Conservation (phyloP, 2,797 vertebrate genomes). For the Sebastes oblongus region DNA sequence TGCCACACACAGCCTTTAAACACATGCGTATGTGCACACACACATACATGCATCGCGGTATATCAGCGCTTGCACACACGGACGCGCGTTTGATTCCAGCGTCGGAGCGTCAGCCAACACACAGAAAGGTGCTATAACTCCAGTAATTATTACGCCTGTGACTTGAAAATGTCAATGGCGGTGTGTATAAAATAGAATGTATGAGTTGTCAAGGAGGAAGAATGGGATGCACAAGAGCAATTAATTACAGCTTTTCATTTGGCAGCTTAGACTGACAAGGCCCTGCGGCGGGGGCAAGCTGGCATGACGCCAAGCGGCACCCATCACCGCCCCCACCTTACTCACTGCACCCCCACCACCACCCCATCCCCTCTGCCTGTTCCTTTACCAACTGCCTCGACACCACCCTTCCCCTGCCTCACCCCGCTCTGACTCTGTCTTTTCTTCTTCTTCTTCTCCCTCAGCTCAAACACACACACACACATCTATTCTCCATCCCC, state of each 20-base stretch:
- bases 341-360: constrained; percentile 2
- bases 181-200: constrained; percentile 89
- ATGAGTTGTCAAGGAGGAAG: constrained; percentile 83
- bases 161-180: constrained; percentile 91
- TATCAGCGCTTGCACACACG: constrained; percentile 43
- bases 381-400: constrained; percentile 61
- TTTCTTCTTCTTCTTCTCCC: constrained; percentile 21
- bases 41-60: constrained; percentile 21
- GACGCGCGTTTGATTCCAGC: constrained; percentile 53
- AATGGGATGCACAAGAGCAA: constrained; percentile 88
- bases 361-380: constrained; percentile 26
- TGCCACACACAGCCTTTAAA: constrained; percentile 56
- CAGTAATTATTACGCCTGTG: constrained; percentile 91
- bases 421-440: constrained; percentile 20
- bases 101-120: constrained; percentile 84
- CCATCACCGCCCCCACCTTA: constrained; percentile 61
- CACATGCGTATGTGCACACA: constrained; percentile 11
- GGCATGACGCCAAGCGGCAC: constrained; percentile 76
- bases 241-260: constrained; percentile 95
- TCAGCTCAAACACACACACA: not conserved
- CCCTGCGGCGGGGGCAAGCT: constrained; percentile 75
- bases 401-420: constrained; percentile 31
- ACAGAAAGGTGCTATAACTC: constrained; percentile 94
- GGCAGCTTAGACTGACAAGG: constrained; percentile 80
- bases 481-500: not conserved